Conservation (phyloP, 2,797 vertebrate genomes). For the Ctenochaetus hawaiiensis region DNA sequence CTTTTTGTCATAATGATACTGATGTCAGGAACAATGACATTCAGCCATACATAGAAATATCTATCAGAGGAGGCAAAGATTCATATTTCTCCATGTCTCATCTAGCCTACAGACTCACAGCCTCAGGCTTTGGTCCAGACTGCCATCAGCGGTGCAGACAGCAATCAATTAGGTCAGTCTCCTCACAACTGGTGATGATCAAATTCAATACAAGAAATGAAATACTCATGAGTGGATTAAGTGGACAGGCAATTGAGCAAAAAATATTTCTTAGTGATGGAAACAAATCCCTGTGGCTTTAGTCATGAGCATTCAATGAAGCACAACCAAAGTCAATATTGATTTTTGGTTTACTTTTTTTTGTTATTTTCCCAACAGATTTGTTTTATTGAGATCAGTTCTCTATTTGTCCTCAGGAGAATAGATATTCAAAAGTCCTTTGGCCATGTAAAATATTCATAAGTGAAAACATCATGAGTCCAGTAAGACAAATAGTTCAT, state of each 20-base stretch:
- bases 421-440: constrained; percentile 5
- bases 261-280: constrained; percentile 6
- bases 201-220: constrained; percentile 20
- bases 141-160: not conserved
- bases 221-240: constrained; percentile 12
- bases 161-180: constrained; percentile 35
- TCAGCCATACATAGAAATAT: constrained; percentile 23
- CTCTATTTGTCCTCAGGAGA: not conserved
- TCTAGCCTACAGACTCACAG: not conserved
- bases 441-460: constrained; percentile 27
- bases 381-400: not conserved
- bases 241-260: not conserved
- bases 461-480: constrained; percentile 10
- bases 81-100: constrained; percentile 8
- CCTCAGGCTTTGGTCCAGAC: constrained; percentile 8
- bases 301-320: not conserved
- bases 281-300: not conserved
- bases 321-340: constrained; percentile 1
- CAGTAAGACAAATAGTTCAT: constrained; percentile 18
- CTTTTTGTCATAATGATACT: not conserved
- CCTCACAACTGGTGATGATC: not conserved
- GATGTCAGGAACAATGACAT: not conserved
- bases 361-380: constrained; percentile 16
- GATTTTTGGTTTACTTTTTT: constrained; percentile 18
- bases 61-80: constrained; percentile 4